Evolutionary conservation across 2,888 invertebrate genomes (phyloP), one percentile per base, ranked within the genome.

Genomic region (Polyommatus icarus): DNA sequence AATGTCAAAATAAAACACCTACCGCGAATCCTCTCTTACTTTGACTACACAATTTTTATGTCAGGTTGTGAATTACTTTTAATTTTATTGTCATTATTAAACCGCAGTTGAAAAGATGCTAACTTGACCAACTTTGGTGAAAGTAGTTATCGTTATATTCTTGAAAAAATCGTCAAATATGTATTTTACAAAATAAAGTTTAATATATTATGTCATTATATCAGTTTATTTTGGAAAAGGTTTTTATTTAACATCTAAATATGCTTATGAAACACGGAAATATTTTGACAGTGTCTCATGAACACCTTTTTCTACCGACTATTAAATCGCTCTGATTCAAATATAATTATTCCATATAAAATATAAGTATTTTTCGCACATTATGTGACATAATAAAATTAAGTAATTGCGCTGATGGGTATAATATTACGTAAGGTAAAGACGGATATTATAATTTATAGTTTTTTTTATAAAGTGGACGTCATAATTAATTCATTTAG

Each of bases 351-450:
- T 61, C 61, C 24, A 24, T 24, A 61, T 24, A 61, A 20, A 20
- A 20, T 20, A 71, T 32, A 71, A 73, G 20, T 73, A 73, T 73
- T 73, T 20, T 20, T 20, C n/a, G 40, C n/a, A 72, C 40, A 40
- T 72, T 72, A 40, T 40, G 36, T 40, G 5, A 40, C 18, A 40
- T 36, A 40, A 40, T 40, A 72, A 72, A 72, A 72, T 36, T 7
- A 72, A 72, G 46, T 73, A 73, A 73, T 73, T 73, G 73, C 73
- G 24, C 73, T 73, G 73, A 73, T 73, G 50, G 73, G 40, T 73
- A 46, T 18, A 3, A 40, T 46, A 15, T 29, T 75, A 46, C 3
- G 12, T 46, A 50, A 75, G 29, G 6, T 50, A 75, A 54, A 20
- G 75, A 75, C 75, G 75, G 75, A 75, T 54, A 75, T 46, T 46